Conservation (phyloP, 2,888 invertebrate species). For the Eupithecia vulgata region DNA sequence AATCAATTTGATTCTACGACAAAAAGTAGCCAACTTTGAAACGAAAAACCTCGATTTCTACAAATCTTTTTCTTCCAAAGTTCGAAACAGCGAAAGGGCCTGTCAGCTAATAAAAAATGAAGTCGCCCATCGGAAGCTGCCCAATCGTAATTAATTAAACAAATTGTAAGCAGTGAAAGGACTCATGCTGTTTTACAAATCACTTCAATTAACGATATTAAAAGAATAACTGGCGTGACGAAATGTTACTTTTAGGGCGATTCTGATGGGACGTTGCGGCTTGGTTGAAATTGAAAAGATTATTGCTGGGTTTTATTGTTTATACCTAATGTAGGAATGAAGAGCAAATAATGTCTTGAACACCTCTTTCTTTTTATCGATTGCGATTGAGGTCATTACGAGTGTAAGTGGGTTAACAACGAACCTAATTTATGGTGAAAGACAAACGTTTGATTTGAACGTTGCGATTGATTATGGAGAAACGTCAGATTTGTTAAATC, state of each 20-base stretch:
- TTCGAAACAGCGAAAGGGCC: slow-evolving; percentile 48
- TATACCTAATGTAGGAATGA: background rate
- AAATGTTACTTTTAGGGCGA: slow-evolving; percentile 46
- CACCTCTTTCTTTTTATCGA: background rate
- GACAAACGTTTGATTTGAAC: too few species aligned
- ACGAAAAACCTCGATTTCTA: background rate
- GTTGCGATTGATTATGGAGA: background rate
- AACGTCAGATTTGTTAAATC: background rate
- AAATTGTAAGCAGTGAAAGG: slow-evolving; percentile 83
- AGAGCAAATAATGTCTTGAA: background rate
- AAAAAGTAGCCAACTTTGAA: background rate
- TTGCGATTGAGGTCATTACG: background rate
- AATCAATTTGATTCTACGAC: background rate
- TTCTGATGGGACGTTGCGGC: background rate
- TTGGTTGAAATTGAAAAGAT: background rate
- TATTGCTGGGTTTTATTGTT: background rate
- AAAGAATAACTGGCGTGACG: slow-evolving; percentile 75
- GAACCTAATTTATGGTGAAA: too few species aligned
- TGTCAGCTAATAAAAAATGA: slow-evolving; percentile 72
- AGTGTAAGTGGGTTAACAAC: too few species aligned
- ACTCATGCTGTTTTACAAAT: slow-evolving; percentile 84
- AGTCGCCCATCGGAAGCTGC: slow-evolving; percentile 79
- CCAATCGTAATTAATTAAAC: slow-evolving; percentile 82
- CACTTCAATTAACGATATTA: slow-evolving; percentile 84
- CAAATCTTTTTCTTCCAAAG: slow-evolving; percentile 4